These are phyloP conservation scores for Rhynchonycteris naso DNA, from an alignment of 2,797 vertebrate genomes.

Conservation along the genomic window DNA sequence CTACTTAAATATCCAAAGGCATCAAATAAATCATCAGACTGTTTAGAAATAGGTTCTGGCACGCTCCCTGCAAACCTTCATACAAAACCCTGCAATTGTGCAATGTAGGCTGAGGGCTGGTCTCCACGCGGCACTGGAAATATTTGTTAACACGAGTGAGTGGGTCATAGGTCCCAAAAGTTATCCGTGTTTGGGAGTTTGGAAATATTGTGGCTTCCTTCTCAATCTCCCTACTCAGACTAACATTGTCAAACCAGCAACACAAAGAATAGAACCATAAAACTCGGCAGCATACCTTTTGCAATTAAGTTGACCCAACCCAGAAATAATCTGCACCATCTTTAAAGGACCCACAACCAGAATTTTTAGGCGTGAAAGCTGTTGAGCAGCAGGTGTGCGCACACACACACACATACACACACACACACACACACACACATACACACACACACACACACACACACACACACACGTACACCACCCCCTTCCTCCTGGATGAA, in stretches of 20 bases:
- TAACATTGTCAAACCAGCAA: neutral
- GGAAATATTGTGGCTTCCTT: neutral
- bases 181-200: neutral
- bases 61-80: conserved; percentile 50
- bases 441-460: rapidly evolving
- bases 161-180: conserved; percentile 16
- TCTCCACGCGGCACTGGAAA: neutral
- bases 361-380: rapidly evolving
- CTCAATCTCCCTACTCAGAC: neutral
- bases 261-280: neutral
- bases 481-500: rapidly evolving
- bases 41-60: conserved; percentile 74
- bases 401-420: rapidly evolving
- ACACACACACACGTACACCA: rapidly evolving
- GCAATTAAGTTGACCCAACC: neutral
- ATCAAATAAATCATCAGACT: conserved; percentile 78
- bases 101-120: neutral
- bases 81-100: neutral
- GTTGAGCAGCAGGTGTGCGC: rapidly evolving
- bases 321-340: neutral
- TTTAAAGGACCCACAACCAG: neutral
- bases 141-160: neutral
- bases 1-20: conserved; percentile 80
- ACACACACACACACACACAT: too few relatives aligned
- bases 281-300: neutral